Evolutionary conservation across 2,888 invertebrate genomes (phyloP).

Genomic region (Exocentrus adspersus): DNA sequence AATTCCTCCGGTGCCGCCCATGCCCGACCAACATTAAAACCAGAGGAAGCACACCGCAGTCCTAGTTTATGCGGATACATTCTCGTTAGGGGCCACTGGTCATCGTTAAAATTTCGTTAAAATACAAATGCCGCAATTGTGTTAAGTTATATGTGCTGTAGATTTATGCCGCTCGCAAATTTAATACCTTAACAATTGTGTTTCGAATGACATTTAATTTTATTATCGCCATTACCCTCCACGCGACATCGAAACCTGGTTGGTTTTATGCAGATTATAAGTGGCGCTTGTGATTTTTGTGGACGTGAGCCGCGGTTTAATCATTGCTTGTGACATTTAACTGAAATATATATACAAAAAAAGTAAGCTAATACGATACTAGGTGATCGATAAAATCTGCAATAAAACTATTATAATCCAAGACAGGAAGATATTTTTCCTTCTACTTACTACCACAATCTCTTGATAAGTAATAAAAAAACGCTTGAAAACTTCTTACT

Average conservation of each 20-base stretch:
- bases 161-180: conserved; percentile 6
- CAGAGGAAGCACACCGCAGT: conserved; percentile 5
- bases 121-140: conserved; percentile 12
- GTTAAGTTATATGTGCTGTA: conserved; percentile 10
- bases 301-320: too few relatives aligned
- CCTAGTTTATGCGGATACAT: background rate
- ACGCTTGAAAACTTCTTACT: too few relatives aligned
- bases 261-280: background rate
- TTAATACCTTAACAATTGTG: conserved; percentile 6
- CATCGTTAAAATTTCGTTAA: conserved; percentile 18
- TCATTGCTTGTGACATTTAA: too few relatives aligned
- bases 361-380: too few relatives aligned
- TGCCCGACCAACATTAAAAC: conserved; percentile 1
- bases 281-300: background rate
- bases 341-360: too few relatives aligned
- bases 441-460: too few relatives aligned
- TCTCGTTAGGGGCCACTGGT: conserved; percentile 10
- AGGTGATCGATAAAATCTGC: too few relatives aligned
- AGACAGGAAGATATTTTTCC: too few relatives aligned
- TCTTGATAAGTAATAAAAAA: too few relatives aligned
- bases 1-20: background rate
- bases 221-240: conserved; percentile 1
- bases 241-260: background rate
- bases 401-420: too few relatives aligned
- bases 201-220: conserved; percentile 7